Base-by-base conservation (phyloP, 2,888 invertebrate species). In the Agrochola lychnidis region DNA sequence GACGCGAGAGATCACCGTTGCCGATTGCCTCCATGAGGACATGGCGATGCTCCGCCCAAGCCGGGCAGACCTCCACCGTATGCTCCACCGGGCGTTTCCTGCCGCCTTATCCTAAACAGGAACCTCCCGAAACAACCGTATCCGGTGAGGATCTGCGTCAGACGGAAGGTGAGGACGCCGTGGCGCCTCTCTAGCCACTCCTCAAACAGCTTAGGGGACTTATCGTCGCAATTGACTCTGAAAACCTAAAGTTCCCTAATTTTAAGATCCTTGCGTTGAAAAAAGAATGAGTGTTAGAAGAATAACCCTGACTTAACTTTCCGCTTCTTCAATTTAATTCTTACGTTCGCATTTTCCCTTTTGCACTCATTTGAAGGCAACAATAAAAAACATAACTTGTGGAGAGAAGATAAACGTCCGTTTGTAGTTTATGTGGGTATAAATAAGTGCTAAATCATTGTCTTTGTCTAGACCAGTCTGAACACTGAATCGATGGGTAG, bases 361-460 rank as follows among this genome's bases (percentile, higher is more conserved):
- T 22, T 51, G 12, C 22, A 7, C 40, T 30, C 4, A 61, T 67
- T 61, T 56, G 45, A 19, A 56, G n/a, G 51, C 51, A 69, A 64
- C 63, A 80, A 71, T 79, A n/a, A 30, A 53, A 64, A 62, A 16
- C 53, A 67, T 82, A 62, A 84, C 51, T 87, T 82, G 71, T 40
- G 7, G 59, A 59, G 64, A 69, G 53, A 84, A 76, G 62, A 59
- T 87, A 80, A 84, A 85, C 62, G 76, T 68, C 59, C 25, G 45
- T n/a, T 25, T 64, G 70, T 45, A 36, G 68, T 84, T 81, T 68
- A 70, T 69, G 81, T 19, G 61, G 42, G 12, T 51, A 78, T 87
- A 84, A 85, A 84, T 82, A 82, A 77, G 73, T 68, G 45, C 56
- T 84, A 82, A 78, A 86, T 86, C 68, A 80, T 73, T 76, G 57